Percentiles rank a stretch among this genome's conserved stretches.
These are phyloP conservation scores for Parotia lawesii DNA, from an alignment of 2,113 vertebrate genomes.

Conservation along the genomic window DNA sequence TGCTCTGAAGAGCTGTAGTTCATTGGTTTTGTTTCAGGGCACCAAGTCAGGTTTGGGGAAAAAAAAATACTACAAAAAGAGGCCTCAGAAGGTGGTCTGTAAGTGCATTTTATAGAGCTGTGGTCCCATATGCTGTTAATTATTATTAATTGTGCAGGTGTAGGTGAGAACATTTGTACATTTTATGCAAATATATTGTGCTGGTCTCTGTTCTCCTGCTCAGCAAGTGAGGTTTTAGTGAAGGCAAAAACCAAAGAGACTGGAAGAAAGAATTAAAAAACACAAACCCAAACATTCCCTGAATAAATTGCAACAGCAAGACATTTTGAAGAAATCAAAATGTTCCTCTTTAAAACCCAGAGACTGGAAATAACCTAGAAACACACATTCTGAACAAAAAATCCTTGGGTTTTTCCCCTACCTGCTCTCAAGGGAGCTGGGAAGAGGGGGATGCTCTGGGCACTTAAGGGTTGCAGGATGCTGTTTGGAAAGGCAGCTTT, in stretches of 20 bases:
- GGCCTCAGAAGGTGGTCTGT: neutral
- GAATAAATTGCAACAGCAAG: neutral
- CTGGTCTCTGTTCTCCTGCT: neutral
- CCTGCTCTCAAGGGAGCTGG: neutral
- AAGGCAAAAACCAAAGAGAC: neutral
- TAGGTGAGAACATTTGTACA: neutral
- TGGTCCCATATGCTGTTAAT: neutral
- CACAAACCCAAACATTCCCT: fast-evolving
- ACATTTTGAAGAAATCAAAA: neutral
- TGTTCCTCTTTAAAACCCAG: neutral
- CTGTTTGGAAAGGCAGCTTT: neutral
- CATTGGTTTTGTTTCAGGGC: neutral
- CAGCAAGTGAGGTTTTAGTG: neutral
- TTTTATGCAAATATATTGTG: neutral
- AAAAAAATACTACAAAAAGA: neutral
- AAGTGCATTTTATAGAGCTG: neutral
- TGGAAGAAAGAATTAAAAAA: neutral
- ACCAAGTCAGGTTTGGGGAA: neutral
- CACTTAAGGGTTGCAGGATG: neutral
- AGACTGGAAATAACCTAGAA: neutral
- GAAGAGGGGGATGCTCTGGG: neutral
- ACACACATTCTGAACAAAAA: neutral
- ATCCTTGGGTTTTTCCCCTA: neutral
- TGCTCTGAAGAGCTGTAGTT: neutral
- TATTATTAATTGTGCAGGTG: neutral